These are phyloP conservation scores for Parauchenoglanis ngamensis DNA, from an alignment of 2,797 vertebrate species.

Conservation along the genomic window DNA sequence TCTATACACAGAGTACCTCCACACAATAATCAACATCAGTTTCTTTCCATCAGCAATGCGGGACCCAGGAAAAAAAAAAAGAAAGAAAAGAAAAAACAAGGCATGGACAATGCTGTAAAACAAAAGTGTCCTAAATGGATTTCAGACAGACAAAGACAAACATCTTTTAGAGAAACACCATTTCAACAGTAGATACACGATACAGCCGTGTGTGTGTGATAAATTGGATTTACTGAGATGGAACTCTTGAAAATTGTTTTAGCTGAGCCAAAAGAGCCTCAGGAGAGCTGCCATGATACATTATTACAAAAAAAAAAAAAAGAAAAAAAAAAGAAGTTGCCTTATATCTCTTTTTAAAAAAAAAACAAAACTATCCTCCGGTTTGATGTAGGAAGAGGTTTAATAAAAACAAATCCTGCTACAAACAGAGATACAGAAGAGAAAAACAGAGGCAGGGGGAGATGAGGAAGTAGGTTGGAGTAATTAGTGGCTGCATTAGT, in stretches of 20 bases:
- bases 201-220: neutral
- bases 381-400: slow-evolving; percentile 23
- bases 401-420: slow-evolving; percentile 31
- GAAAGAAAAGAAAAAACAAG: neutral
- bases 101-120: neutral
- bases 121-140: neutral
- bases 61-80: neutral
- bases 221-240: slow-evolving; percentile 26
- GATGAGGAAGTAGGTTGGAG: slow-evolving; percentile 39
- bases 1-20: neutral
- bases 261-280: slow-evolving; percentile 10
- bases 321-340: neutral
- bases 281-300: slow-evolving; percentile 11
- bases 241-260: slow-evolving; percentile 9
- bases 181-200: neutral
- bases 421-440: slow-evolving; percentile 33
- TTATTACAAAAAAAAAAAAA: neutral
- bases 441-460: slow-evolving; percentile 33
- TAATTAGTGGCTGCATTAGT: slow-evolving; percentile 46
- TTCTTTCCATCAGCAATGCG: neutral
- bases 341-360: neutral
- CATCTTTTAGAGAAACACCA: neutral
- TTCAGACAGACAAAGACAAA: slow-evolving; percentile 1
- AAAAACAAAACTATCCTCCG: slow-evolving; percentile 47
- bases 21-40: neutral